These are phyloP conservation scores for Leptopilina drosophilae DNA, from an alignment of 2,888 invertebrate genomes.

Conservation along the genomic window DNA sequence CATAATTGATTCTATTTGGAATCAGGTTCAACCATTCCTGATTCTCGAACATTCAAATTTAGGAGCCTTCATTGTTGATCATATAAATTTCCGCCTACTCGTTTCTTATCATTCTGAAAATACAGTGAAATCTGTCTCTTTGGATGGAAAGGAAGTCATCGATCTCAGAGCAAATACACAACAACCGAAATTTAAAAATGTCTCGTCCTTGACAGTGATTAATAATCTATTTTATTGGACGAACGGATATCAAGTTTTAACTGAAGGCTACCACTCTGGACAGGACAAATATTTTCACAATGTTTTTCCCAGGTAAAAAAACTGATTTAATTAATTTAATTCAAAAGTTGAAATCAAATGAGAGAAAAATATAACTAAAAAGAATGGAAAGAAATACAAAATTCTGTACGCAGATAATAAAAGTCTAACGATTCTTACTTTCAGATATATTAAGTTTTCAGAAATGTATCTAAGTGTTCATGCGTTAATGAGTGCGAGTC, in stretches of 20 bases:
- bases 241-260: constrained; percentile 85
- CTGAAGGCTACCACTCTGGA: constrained; percentile 87
- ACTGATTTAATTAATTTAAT: too few species aligned
- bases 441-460: constrained; percentile 67
- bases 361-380: not conserved
- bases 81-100: constrained; percentile 87
- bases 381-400: not conserved
- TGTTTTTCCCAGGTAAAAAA: constrained; percentile 80
- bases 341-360: constrained; percentile 28
- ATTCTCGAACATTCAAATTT: constrained; percentile 84
- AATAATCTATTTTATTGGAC: constrained; percentile 92
- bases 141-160: constrained; percentile 87
- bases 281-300: constrained; percentile 88
- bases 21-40: constrained; percentile 79
- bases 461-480: constrained; percentile 79
- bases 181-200: constrained; percentile 85
- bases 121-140: constrained; percentile 87
- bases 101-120: constrained; percentile 86
- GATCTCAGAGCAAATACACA: constrained; percentile 87
- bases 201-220: constrained; percentile 86
- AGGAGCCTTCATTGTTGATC: constrained; percentile 91
- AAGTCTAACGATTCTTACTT: constrained; percentile 1
- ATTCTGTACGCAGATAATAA: not conserved
- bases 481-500: constrained; percentile 79
- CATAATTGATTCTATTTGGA: not conserved